phyloP scores from a whole-genome alignment of 53 echinoderm and acorn worm genomes.

The Echinarachnius parma region DNA sequence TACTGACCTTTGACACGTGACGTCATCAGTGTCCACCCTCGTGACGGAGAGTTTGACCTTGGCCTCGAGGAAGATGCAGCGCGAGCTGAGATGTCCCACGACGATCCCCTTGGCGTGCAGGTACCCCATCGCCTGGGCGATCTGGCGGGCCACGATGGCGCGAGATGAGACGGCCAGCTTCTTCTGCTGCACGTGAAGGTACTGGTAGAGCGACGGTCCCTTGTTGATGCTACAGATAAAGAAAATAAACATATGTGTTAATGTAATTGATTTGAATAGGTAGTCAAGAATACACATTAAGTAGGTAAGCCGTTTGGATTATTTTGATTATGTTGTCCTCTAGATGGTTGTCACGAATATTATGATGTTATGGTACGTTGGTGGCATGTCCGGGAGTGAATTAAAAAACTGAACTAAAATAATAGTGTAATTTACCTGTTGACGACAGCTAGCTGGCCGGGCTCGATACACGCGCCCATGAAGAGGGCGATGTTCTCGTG shows the following conservation, averaged over 20 bases:
- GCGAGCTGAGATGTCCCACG: slow-evolving; percentile 81
- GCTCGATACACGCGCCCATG: slow-evolving; percentile 91
- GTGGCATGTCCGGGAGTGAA: too few relatives aligned
- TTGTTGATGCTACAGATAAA: slow-evolving; percentile 95
- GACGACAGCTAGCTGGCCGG: slow-evolving; percentile 77
- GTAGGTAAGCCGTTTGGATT: too few relatives aligned
- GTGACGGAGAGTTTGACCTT: slow-evolving; percentile 95
- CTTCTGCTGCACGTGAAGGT: slow-evolving; percentile 71
- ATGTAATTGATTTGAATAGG: too few relatives aligned
- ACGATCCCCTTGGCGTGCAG: slow-evolving; percentile 90
- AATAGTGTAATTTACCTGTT: slow-evolving; percentile 60
- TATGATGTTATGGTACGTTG: too few relatives aligned
- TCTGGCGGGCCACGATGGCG: slow-evolving; percentile 84
- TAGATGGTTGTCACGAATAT: too few relatives aligned
- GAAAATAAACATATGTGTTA: too few relatives aligned
- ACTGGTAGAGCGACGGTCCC: slow-evolving; percentile 87
- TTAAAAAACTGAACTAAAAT: too few relatives aligned
- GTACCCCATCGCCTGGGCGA: slow-evolving; percentile 96
- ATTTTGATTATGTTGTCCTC: too few relatives aligned
- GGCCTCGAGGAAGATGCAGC: slow-evolving; percentile 84
- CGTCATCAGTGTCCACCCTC: slow-evolving; percentile 68
- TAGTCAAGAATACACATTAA: too few relatives aligned
- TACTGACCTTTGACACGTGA: slow-evolving; percentile 68
- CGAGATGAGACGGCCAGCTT: slow-evolving; percentile 60
- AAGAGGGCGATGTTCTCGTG: slow-evolving; percentile 98